Percentiles rank a stretch among this genome's conserved stretches.
Evolutionary conservation across 2,113 vertebrate species (phyloP).

Genomic region (Todiramphus saurophagus): DNA sequence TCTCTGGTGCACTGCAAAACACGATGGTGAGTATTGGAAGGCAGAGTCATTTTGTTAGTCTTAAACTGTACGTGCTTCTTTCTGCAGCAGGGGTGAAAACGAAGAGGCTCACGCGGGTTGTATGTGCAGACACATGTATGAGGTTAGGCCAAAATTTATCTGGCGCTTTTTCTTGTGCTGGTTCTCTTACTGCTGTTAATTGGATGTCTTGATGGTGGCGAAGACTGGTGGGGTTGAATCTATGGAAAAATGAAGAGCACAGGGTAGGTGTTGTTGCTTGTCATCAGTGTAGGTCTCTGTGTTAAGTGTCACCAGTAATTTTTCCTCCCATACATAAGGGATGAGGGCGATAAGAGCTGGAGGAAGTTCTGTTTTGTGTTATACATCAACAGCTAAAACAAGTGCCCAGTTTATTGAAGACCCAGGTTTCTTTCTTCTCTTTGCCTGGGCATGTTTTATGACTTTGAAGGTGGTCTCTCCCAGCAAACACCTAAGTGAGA

Average conservation of each 20-base stretch:
- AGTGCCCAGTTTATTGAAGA: not conserved
- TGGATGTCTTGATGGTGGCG: not conserved
- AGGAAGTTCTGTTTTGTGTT: not conserved
- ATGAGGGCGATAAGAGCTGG: not conserved
- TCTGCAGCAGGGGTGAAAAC: not conserved
- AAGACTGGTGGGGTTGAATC: not conserved
- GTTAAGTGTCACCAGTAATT: not conserved
- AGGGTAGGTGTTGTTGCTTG: not conserved
- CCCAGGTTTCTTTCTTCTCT: not conserved
- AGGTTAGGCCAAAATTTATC: not conserved
- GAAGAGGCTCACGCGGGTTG: not conserved
- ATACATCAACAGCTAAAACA: not conserved
- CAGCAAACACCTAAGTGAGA: not conserved
- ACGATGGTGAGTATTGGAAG: not conserved
- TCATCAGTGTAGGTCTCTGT: not conserved
- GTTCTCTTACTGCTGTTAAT: not conserved
- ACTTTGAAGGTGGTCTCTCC: not conserved
- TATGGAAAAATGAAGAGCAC: no score
- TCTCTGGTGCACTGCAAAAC: not conserved
- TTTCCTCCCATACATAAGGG: not conserved
- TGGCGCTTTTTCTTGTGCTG: accelerated
- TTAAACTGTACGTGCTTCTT: not conserved
- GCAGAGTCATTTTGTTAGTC: not conserved
- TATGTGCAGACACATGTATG: accelerated
- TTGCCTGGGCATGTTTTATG: not conserved